Evolutionary conservation across 2,888 invertebrate species (phyloP), one percentile per base, ranked within the genome.

Genomic region (Pantelozetes paolii): DNA sequence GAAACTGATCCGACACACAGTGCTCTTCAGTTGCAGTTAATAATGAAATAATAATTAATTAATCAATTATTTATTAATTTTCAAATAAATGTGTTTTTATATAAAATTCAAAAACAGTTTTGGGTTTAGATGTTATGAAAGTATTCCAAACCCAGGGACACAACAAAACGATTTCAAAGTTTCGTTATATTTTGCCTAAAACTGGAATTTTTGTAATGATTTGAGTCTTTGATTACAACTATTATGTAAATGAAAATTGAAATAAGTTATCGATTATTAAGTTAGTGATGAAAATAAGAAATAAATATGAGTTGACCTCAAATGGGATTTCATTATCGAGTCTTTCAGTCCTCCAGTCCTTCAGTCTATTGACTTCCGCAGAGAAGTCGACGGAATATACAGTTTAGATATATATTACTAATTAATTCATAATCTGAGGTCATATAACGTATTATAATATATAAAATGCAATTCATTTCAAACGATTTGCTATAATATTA

Each of bases 321-420:
- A 11, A 62, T 6, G 15, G 18, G n/a, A 62, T 32, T 48, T 62
- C 62, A 62, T 62, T 62, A 62, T 62, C 32, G 62, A 62, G 62
- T 36, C 36, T 36, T 36, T 9, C 6, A n/a, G n/a, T n/a, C n/a
- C n/a, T 62, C 32, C 32, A 62, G 62, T 36, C 36, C 9, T 36
- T 9, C 6, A 45, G 45, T 62, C 62, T 62, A 67, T 67, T 67
- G 36, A 67, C 67, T 67, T 67, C 67, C 67, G 67, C 67, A 67
- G 67, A 67, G 67, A 9, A 67, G 40, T 67, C 67, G 32, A 32
- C 30, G n/a, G 32, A 62, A 62, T 62, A 62, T 9, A 36, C 9
- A 36, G 5, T 8, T 48, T 48, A 9, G 15, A 15, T 15, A 48
- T 3, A 48, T 62, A 62, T 62, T 62, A 62, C n/a, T 62, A 54